Evolutionary conservation across 2,113 vertebrate genomes (phyloP).

Genomic region (Elanoides forficatus): DNA sequence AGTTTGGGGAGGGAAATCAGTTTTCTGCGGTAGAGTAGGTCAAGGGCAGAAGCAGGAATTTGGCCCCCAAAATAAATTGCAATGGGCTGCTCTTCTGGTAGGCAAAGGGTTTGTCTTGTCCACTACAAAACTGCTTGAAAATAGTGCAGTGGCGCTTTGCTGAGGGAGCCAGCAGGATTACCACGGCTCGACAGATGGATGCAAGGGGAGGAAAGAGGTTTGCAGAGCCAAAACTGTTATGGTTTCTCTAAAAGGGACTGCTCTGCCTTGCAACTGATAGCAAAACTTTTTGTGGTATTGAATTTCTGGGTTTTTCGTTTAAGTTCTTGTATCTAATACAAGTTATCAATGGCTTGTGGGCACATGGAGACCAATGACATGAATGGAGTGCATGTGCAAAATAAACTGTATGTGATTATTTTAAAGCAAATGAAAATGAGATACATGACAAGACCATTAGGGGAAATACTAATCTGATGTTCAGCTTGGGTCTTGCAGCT

Average conservation of each 20-base stretch:
- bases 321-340: neutral
- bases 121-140: rapidly evolving
- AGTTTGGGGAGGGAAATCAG: neutral
- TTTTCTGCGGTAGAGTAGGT: neutral
- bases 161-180: neutral
- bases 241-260: neutral
- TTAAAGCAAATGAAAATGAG: neutral
- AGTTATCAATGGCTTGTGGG: neutral
- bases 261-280: neutral
- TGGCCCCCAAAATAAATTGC: neutral
- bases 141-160: neutral
- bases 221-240: neutral
- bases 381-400: neutral
- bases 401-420: neutral
- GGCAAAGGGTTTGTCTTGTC: neutral
- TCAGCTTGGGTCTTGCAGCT: neutral
- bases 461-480: neutral
- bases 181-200: rapidly evolving
- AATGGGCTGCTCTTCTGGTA: rapidly evolving
- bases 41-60: neutral
- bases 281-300: neutral
- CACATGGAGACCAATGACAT: rapidly evolving
- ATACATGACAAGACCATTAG: rapidly evolving
- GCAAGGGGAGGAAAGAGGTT: neutral
- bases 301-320: neutral